Evolutionary conservation across 2,797 vertebrate species (phyloP).

Genomic region (Sciurus carolinensis): DNA sequence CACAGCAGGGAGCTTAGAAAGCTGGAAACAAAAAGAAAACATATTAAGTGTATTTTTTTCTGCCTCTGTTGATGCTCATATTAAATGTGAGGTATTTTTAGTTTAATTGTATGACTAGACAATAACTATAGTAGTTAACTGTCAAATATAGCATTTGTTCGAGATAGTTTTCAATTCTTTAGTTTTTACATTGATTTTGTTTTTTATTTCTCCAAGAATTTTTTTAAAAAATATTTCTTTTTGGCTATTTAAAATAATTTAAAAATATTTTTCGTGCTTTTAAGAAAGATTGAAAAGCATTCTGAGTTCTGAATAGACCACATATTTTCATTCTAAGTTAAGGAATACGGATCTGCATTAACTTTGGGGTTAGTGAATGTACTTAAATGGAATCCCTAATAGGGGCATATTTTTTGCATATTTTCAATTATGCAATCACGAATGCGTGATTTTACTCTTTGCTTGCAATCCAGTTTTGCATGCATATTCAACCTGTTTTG

Average conservation of each 20-base stretch:
- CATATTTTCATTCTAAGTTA: background rate
- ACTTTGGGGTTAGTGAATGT: background rate
- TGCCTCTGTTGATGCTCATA: slow-evolving; percentile 24
- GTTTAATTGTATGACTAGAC: background rate
- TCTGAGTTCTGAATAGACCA: background rate
- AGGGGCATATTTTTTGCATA: background rate
- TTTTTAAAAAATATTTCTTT: background rate
- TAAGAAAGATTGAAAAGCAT: slow-evolving; percentile 7
- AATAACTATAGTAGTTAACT: slow-evolving; percentile 2
- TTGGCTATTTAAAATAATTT: background rate
- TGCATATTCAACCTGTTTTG: background rate
- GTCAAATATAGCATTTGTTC: background rate
- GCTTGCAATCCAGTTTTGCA: background rate
- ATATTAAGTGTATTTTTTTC: background rate
- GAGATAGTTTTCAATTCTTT: slow-evolving; percentile 46
- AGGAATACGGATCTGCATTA: background rate
- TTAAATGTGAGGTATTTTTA: slow-evolving; percentile 1
- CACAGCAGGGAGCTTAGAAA: background rate
- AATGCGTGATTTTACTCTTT: background rate
- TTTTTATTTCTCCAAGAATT: slow-evolving; percentile 8
- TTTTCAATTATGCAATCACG: background rate
- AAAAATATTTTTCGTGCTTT: background rate
- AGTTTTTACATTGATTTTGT: slow-evolving; percentile 47
- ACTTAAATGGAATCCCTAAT: background rate
- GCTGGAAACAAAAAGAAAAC: background rate